Conservation (phyloP, 2,113 vertebrate genomes). For the Meriones unguiculatus region DNA sequence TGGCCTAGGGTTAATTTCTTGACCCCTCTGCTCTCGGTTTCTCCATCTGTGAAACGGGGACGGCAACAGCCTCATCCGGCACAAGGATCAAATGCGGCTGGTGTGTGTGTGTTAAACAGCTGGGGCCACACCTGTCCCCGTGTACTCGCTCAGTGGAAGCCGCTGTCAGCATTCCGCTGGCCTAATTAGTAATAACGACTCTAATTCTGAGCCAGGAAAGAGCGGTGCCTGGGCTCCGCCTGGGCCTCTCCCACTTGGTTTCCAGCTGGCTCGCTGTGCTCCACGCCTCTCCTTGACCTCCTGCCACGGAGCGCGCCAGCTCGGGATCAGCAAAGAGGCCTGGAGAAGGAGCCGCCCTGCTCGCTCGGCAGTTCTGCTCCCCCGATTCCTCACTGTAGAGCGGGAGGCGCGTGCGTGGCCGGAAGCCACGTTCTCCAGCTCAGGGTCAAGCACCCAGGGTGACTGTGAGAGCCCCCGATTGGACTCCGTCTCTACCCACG, state of each 20-base stretch:
- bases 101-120: background rate
- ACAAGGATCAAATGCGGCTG: background rate
- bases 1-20: background rate
- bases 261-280: background rate
- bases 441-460: background rate
- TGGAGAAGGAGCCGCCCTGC: background rate
- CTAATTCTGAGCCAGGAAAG: background rate
- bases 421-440: background rate
- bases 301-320: background rate
- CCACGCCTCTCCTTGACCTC: constrained; percentile 1
- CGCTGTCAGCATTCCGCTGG: background rate
- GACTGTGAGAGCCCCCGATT: constrained; percentile 75
- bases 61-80: background rate
- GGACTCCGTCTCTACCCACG: constrained; percentile 76
- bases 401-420: background rate
- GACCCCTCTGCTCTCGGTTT: background rate
- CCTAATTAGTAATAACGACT: constrained; percentile 30
- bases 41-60: background rate
- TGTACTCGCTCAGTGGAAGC: background rate
- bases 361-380: constrained; percentile 44
- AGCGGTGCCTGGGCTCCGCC: background rate
- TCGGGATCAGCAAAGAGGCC: constrained; percentile 32
- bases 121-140: background rate
- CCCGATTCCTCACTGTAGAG: background rate
- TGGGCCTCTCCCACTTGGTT: background rate